Percentiles rank a stretch among this genome's conserved stretches.
phyloP scores from a whole-genome alignment of 2,113 vertebrate genomes.

The Cyanocitta stelleri region DNA sequence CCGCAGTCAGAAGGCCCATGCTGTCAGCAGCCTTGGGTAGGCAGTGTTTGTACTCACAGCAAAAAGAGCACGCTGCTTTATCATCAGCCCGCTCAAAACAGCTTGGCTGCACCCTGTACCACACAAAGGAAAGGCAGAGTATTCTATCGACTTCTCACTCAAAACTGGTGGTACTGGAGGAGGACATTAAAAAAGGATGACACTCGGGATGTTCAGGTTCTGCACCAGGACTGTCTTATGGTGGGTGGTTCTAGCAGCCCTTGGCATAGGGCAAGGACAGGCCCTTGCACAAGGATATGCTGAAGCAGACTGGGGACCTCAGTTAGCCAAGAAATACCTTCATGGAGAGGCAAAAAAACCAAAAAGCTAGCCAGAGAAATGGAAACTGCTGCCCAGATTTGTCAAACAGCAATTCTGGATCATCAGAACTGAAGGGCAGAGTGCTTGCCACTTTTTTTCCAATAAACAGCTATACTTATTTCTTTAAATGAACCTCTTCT shows the following conservation, averaged over 20 bases:
- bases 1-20: background rate
- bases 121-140: background rate
- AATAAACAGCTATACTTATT: background rate
- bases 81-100: background rate
- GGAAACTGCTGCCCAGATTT: background rate
- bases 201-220: background rate
- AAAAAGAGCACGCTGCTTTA: background rate
- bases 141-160: background rate
- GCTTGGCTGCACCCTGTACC: background rate
- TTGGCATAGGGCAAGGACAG: background rate
- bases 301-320: background rate
- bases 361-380: background rate
- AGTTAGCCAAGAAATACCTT: background rate
- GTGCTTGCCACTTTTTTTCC: background rate
- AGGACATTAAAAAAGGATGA: background rate
- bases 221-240: background rate
- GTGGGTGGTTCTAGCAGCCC: background rate
- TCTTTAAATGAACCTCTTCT: background rate
- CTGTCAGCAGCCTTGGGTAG: background rate
- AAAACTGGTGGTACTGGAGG: background rate
- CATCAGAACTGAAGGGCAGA: background rate
- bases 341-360: background rate
- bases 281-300: background rate
- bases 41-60: background rate
- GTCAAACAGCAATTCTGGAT: background rate